Evolutionary conservation across 2,888 invertebrate species (phyloP), one percentile per base, ranked within the genome.

Genomic region (Lydus trimaculatus): DNA sequence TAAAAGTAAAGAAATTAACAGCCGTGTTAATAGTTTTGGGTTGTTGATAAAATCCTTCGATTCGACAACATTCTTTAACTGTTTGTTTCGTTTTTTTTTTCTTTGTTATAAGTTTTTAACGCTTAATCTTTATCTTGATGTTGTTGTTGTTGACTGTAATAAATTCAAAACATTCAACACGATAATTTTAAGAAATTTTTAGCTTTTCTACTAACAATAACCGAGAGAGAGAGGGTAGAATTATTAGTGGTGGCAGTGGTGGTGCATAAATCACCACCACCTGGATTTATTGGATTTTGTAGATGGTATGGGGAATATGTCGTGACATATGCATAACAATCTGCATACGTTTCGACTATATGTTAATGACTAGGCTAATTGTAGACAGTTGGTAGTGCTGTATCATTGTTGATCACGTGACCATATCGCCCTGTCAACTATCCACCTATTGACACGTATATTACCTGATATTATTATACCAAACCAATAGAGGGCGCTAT

Each of bases 291-390:
- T 7, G 17, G 8, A 5, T 17, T n/a, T 17, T n/a, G 11, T 33
- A 3, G 11, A 33, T 33, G 33, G 33, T 33, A 5, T 33, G 33
- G n/a, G 43, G 43, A 13, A n/a, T 43, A 8, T 43, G 6, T 17
- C 17, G 70, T 69, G 74, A 74, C 75, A 69, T 75, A 75, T 73
- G 71, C 67, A 73, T 75, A 70, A 73, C 75, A 78, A 81, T 82
- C 76, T 80, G 77, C 81, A 80, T 80, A 81, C 77, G 78, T 43
- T 43, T 75, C 77, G 77, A 80, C 79, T 82, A 7, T 33, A 82
- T 80, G 82, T 81, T 83, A 83, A 83, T 82, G 80, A 80, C 74
- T 73, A 72, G 74, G 76, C 80, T 83, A 83, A 83, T 82, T 82
- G 82, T 79, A 80, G 82, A 81, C 82, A 82, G 83, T 81, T 76